phyloP scores from a whole-genome alignment of 2,113 vertebrate species.

The Planiliza haematocheilus region DNA sequence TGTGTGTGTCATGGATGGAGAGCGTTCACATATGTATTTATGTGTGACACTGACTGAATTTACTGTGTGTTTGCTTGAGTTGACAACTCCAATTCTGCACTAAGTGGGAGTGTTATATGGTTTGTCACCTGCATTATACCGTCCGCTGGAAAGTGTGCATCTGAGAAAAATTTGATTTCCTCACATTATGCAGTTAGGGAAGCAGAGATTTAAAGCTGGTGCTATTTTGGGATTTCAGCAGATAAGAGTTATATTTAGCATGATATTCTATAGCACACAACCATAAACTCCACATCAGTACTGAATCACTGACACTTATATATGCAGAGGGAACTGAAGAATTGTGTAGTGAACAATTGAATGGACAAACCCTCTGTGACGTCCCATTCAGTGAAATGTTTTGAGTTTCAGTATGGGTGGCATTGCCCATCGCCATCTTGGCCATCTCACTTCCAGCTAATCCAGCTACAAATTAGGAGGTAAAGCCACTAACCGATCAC shows the following conservation, averaged over 20 bases:
- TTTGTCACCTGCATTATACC: constrained; percentile 47
- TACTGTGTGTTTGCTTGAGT: background rate
- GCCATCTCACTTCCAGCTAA: too few relatives aligned
- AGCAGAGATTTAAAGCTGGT: constrained; percentile 19
- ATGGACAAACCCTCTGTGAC: too few relatives aligned
- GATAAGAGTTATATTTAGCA: background rate
- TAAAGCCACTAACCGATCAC: too few relatives aligned
- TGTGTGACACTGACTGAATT: constrained; percentile 33
- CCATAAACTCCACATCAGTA: background rate
- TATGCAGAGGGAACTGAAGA: too few relatives aligned
- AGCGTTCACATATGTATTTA: constrained; percentile 20
- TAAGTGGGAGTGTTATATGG: constrained; percentile 37
- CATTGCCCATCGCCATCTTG: too few relatives aligned
- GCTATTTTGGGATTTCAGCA: constrained; percentile 15
- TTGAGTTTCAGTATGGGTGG: too few relatives aligned
- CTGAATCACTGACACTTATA: background rate
- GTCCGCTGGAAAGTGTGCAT: constrained; percentile 10
- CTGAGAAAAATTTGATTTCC: constrained; percentile 17
- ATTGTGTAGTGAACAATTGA: too few relatives aligned
- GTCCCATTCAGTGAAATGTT: too few relatives aligned
- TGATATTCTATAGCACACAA: background rate
- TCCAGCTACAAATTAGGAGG: too few relatives aligned
- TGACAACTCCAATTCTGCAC: constrained; percentile 26
- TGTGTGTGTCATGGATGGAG: background rate
- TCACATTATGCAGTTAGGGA: constrained; percentile 6